A percentile compares a stretch with the other conserved stretches of the same genome.
Conservation (phyloP, 2,113 vertebrate species). For the Fulica atra region DNA sequence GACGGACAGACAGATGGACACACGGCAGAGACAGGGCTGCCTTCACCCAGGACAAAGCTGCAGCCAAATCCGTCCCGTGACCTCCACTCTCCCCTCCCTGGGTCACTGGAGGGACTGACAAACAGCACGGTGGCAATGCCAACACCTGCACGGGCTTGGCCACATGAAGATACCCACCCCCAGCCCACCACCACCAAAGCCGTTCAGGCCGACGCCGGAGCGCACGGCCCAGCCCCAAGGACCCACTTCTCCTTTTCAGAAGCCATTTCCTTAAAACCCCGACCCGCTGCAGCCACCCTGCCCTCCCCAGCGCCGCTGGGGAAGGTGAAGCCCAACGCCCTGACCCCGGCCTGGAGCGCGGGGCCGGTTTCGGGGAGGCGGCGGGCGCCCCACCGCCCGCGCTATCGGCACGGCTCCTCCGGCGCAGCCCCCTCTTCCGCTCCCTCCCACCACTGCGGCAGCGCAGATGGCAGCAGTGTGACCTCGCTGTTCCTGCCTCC, state of each 20-base stretch:
- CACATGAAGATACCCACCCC: rapidly evolving
- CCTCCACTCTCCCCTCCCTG: neutral
- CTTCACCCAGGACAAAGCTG: neutral
- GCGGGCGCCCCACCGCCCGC: neutral
- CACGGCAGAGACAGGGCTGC: neutral
- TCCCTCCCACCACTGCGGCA: conserved; percentile 85
- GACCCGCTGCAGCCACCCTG: rapidly evolving
- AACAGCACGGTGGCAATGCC: rapidly evolving
- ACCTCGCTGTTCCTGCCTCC: conserved; percentile 89
- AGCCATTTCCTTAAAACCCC: neutral
- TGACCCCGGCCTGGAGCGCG: neutral
- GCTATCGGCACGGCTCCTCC: neutral
- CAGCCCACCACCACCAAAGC: neutral
- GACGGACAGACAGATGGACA: too few species aligned
- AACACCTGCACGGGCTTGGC: neutral
- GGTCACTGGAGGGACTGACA: neutral
- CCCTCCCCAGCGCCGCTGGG: neutral
- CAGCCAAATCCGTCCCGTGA: rapidly evolving
- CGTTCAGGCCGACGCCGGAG: rapidly evolving
- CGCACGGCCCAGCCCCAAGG: rapidly evolving
- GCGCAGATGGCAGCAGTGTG: conserved; percentile 91
- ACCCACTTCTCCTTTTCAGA: neutral
- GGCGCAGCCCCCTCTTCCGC: conserved; percentile 70
- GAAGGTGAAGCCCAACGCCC: neutral
- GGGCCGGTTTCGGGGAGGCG: neutral